Evolutionary conservation across 2,113 vertebrate species (phyloP).

Genomic region (Stigmatopora nigra): DNA sequence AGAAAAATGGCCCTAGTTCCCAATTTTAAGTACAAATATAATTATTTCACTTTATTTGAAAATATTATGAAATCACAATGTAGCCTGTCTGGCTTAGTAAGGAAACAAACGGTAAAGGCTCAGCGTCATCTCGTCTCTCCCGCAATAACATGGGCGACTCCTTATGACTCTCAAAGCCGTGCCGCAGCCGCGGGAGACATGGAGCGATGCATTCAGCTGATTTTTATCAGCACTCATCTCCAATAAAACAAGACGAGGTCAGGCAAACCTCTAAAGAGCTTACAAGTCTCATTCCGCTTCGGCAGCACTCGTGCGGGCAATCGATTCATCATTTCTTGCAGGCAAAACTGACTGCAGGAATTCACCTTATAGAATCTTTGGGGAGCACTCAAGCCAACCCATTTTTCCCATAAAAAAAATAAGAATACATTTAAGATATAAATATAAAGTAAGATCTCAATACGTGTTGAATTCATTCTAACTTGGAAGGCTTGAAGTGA

Average conservation of each 20-base stretch:
- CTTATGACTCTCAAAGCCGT: conserved; percentile 28
- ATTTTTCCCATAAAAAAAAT: not conserved
- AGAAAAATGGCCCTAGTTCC: too few species aligned
- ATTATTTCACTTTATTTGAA: not conserved
- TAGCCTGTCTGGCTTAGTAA: too few species aligned
- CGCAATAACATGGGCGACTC: conserved; percentile 28
- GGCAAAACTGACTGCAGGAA: not conserved
- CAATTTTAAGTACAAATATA: not conserved
- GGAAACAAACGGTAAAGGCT: not conserved
- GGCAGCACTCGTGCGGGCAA: not conserved
- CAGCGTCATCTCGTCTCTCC: not conserved
- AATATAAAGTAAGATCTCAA: too few species aligned
- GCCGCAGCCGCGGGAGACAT: conserved; percentile 25
- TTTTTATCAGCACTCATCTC: conserved; percentile 34
- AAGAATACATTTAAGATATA: too few species aligned
- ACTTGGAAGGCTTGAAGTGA: too few species aligned
- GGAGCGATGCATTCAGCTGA: conserved; percentile 10
- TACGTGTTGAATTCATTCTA: too few species aligned
- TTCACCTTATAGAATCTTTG: not conserved
- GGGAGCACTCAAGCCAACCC: not conserved
- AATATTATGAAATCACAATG: not conserved
- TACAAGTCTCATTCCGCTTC: not conserved
- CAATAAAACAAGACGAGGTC: conserved; percentile 18
- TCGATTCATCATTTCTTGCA: not conserved
- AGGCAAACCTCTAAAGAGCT: conserved; percentile 17